Conservation (phyloP, 2,888 invertebrate genomes). For the Tineola bisselliella region DNA sequence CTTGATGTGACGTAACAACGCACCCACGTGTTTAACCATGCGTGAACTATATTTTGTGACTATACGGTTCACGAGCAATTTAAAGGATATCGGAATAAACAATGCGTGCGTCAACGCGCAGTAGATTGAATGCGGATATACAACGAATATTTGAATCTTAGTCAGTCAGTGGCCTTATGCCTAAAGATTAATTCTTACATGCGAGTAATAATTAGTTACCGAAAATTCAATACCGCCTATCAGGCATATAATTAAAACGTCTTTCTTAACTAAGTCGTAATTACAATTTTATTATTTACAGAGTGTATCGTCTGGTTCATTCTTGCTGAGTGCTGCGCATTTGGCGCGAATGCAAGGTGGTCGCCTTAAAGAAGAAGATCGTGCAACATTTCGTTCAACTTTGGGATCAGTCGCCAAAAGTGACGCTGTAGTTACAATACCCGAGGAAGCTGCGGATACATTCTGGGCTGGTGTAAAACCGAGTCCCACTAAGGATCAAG, state of each 20-base stretch:
- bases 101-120: conserved; percentile 5
- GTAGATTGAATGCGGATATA: conserved; percentile 5
- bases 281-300: conserved; percentile 44
- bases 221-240: not conserved
- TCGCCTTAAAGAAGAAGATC: conserved; percentile 40
- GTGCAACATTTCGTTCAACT: conserved; percentile 42
- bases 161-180: not conserved
- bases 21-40: conserved; percentile 11
- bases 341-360: conserved; percentile 66
- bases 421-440: conserved; percentile 49
- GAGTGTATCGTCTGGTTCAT: conserved; percentile 84
- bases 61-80: not conserved
- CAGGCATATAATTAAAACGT: not conserved
- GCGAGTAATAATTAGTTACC: not conserved
- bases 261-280: not conserved
- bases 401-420: conserved; percentile 44
- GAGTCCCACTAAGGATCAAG: conserved; percentile 42
- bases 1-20: conserved; percentile 19
- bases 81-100: not conserved
- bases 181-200: not conserved
- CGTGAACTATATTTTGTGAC: not conserved
- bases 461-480: conserved; percentile 61
- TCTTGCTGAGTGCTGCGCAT: conserved; percentile 82
- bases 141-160: not conserved
- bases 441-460: conserved; percentile 48